A percentile compares a stretch with the other conserved stretches of the same genome.
Evolutionary conservation across 2,888 invertebrate genomes (phyloP).

Genomic region (Drosophila rellima): DNA sequence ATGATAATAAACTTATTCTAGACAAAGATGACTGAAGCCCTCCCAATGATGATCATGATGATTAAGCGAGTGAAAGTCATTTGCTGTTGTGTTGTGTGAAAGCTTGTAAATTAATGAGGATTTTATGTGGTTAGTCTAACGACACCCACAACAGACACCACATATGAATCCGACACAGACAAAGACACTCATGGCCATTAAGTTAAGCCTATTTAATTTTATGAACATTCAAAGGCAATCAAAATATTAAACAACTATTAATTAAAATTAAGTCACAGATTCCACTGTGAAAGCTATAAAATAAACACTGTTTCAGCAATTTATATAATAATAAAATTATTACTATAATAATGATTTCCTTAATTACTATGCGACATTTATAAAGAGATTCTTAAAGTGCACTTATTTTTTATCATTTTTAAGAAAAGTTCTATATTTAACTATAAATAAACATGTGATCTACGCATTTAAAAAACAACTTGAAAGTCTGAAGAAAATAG

Average conservation of each 20-base stretch:
- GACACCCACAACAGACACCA: constrained; percentile 47
- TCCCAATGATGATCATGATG: constrained; percentile 36
- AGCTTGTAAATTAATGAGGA: constrained; percentile 69
- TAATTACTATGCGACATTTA: too few species aligned
- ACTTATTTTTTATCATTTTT: too few species aligned
- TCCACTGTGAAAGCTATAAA: constrained; percentile 7
- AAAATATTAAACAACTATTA: constrained; percentile 47
- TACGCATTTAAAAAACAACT: too few species aligned
- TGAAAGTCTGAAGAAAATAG: too few species aligned
- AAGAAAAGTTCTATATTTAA: too few species aligned
- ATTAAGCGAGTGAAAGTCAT: constrained; percentile 71
- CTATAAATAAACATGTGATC: too few species aligned
- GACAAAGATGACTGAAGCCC: constrained; percentile 44
- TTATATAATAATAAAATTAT: too few species aligned
- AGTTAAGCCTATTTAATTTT: constrained; percentile 53
- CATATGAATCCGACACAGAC: constrained; percentile 21
- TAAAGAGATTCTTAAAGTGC: too few species aligned
- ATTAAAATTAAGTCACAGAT: constrained; percentile 36
- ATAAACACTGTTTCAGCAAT: neutral
- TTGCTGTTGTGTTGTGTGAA: constrained; percentile 48
- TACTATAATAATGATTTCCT: too few species aligned
- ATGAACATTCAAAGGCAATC: constrained; percentile 50
- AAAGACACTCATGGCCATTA: constrained; percentile 23
- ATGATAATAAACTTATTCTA: constrained; percentile 45
- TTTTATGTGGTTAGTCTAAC: constrained; percentile 65